These are phyloP conservation scores for Drosophila stalkeri DNA, from an alignment of 2,888 invertebrate species.

Conservation along the genomic window DNA sequence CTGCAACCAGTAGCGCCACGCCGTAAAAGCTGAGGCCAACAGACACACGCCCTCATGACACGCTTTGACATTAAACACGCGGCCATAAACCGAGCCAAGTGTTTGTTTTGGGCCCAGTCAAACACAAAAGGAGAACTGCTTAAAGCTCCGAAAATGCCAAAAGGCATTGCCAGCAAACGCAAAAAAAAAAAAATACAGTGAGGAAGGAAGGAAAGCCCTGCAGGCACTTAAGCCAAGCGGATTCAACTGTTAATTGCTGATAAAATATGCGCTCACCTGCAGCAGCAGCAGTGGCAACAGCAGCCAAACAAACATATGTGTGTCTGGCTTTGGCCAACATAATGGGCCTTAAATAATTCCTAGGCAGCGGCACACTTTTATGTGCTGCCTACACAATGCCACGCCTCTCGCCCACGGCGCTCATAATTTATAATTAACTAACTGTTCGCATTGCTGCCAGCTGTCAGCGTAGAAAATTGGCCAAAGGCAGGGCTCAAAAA, in stretches of 20 bases:
- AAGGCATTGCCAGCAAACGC: conserved; percentile 18
- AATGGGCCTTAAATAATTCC: conserved; percentile 16
- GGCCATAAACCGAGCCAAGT: conserved; percentile 53
- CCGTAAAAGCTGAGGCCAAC: conserved; percentile 52
- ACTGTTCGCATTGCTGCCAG: conserved; percentile 36
- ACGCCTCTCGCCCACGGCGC: neutral
- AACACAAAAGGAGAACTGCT: conserved; percentile 32
- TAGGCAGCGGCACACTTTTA: conserved; percentile 36
- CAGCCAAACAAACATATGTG: conserved; percentile 40
- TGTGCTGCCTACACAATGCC: conserved; percentile 8
- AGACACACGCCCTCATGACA: conserved; percentile 50
- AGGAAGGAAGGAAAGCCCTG: conserved; percentile 4
- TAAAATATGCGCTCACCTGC: conserved; percentile 61
- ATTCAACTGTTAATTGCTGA: conserved; percentile 67
- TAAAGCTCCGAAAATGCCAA: conserved; percentile 34
- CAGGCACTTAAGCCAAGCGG: conserved; percentile 46
- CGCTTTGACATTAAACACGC: conserved; percentile 67
- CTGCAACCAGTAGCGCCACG: conserved; percentile 25
- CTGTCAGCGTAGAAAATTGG: conserved; percentile 33
- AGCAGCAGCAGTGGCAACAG: conserved; percentile 14
- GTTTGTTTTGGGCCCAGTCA: conserved; percentile 17
- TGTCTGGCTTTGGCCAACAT: conserved; percentile 10
- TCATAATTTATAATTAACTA: conserved; percentile 72
- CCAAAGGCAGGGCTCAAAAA: conserved; percentile 9
- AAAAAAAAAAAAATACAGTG: neutral